Conservation (phyloP, 2,888 invertebrate genomes). For the Didymodactylos carnosus region DNA sequence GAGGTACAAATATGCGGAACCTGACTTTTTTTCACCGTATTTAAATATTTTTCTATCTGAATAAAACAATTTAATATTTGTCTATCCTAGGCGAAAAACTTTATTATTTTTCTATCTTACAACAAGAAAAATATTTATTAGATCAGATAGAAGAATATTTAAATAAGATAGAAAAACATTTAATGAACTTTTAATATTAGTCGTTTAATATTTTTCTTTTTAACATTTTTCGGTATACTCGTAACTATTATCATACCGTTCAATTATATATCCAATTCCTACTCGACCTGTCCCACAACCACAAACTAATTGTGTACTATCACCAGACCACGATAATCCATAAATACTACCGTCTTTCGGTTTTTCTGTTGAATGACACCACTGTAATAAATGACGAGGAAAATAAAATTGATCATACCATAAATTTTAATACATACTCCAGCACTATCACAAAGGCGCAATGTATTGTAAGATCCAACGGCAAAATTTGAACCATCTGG, state of each 20-base stretch:
- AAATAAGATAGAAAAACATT: too few species aligned
- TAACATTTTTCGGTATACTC: too few species aligned
- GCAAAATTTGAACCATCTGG: slow-evolving; percentile 73
- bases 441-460: slow-evolving; percentile 72
- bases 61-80: too few species aligned
- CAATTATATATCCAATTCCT: slow-evolving; percentile 69
- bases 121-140: too few species aligned
- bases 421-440: slow-evolving; percentile 47
- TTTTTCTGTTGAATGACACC: slow-evolving; percentile 77
- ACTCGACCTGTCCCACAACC: slow-evolving; percentile 80
- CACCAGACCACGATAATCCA: slow-evolving; percentile 72
- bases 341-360: slow-evolving; percentile 71
- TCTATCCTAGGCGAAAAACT: too few species aligned
- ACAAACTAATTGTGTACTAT: slow-evolving; percentile 79
- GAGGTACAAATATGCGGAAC: too few species aligned
- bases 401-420: neutral
- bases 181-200: too few species aligned
- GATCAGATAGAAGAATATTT: too few species aligned
- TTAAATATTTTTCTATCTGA: too few species aligned
- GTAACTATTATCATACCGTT: slow-evolving; percentile 43
- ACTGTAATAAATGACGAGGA: slow-evolving; percentile 41
- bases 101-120: too few species aligned
- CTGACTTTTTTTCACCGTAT: too few species aligned
- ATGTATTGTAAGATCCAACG: slow-evolving; percentile 73
- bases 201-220: too few species aligned